Evolutionary conservation across 2,113 vertebrate species (phyloP).

Genomic region (Sylvia atricapilla): DNA sequence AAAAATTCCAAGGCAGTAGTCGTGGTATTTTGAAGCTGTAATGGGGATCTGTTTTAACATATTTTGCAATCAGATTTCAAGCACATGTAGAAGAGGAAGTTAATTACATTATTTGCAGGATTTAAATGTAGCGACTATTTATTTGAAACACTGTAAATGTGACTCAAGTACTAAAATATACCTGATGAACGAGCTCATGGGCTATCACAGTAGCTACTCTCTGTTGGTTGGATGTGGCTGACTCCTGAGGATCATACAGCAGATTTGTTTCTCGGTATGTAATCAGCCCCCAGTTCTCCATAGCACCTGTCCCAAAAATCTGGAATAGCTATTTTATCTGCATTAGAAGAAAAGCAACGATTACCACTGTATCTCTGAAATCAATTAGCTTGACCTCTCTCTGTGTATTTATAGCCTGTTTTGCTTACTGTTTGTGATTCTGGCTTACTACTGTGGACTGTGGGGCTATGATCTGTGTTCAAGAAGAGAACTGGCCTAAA

Average conservation of each 20-base stretch:
- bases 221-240: constrained; percentile 88
- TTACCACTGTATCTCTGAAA: background rate
- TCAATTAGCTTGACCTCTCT: background rate
- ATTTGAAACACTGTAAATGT: background rate
- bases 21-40: background rate
- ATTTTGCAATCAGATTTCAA: background rate
- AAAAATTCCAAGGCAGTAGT: background rate
- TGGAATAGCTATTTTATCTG: constrained; percentile 97
- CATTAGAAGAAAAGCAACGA: background rate
- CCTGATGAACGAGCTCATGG: constrained; percentile 97
- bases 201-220: constrained; percentile 88
- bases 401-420: background rate
- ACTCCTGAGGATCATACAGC: constrained; percentile 84
- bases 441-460: background rate
- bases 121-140: background rate
- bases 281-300: constrained; percentile 99
- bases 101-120: background rate
- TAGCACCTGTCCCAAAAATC: constrained; percentile 98
- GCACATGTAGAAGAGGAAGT: accelerated
- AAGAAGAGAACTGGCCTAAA: background rate
- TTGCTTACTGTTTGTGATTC: background rate
- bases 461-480: background rate
- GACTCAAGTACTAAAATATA: constrained; percentile 25
- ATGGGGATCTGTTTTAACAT: background rate
- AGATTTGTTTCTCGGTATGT: constrained; percentile 95